These are phyloP conservation scores for Shargacucullia verbasci DNA, from an alignment of 2,888 invertebrate species.

Conservation along the genomic window DNA sequence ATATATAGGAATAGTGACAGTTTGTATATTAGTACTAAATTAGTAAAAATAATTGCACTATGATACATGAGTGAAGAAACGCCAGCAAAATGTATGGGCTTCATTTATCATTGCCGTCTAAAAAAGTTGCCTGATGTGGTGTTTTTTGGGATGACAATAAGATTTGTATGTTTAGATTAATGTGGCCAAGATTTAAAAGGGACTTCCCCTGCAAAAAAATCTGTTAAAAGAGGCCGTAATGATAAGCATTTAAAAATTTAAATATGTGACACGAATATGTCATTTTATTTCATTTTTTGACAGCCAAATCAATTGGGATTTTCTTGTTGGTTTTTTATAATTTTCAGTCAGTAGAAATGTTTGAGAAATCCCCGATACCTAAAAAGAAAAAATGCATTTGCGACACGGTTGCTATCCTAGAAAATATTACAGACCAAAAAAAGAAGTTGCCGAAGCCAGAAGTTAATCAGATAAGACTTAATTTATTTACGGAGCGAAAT, in stretches of 20 bases:
- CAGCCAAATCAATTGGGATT: conserved; percentile 11
- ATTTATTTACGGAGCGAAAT: conserved; percentile 85
- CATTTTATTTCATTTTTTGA: conserved; percentile 15
- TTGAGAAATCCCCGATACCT: not conserved
- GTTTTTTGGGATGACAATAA: too few relatives aligned
- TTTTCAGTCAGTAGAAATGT: conserved; percentile 2
- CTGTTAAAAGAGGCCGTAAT: too few relatives aligned
- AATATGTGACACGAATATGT: not conserved
- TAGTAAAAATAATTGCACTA: too few relatives aligned
- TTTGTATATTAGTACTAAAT: too few relatives aligned
- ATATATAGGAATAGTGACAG: too few relatives aligned
- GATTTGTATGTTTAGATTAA: too few relatives aligned
- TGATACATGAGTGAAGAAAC: too few relatives aligned
- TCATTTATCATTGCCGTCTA: too few relatives aligned
- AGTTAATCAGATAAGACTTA: conserved; percentile 73
- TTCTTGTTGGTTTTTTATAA: not conserved
- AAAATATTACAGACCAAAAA: conserved; percentile 68
- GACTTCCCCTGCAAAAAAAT: too few relatives aligned
- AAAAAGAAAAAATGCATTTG: conserved; percentile 72
- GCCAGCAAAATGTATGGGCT: too few relatives aligned
- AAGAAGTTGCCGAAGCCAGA: conserved; percentile 52
- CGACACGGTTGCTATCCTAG: conserved; percentile 63
- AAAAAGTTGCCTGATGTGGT: too few relatives aligned
- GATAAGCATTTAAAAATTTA: not conserved
- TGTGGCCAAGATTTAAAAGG: too few relatives aligned